Evolutionary conservation across 2,797 vertebrate species (phyloP).

Genomic region (Harpagifer antarcticus): DNA sequence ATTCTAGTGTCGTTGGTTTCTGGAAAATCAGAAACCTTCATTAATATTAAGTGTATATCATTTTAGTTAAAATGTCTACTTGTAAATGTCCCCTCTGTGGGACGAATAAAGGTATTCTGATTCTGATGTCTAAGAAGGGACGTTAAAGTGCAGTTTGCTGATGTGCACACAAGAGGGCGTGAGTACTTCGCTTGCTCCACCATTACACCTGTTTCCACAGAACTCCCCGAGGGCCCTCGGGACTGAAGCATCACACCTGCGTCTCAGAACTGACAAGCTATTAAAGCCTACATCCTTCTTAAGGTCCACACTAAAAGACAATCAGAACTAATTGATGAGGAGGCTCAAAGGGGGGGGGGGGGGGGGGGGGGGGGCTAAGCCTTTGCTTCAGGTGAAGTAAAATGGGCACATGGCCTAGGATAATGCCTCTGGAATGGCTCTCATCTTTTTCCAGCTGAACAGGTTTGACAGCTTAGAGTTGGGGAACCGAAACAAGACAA

Average conservation of each 20-base stretch:
- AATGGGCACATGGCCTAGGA: not conserved
- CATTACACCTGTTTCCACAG: slow-evolving; percentile 33
- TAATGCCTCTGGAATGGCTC: slow-evolving; percentile 49
- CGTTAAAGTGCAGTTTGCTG: not conserved
- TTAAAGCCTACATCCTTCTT: not conserved
- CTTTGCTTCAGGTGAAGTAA: not conserved
- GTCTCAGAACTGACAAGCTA: not conserved
- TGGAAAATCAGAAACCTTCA: not conserved
- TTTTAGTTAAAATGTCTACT: not conserved
- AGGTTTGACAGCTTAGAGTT: slow-evolving; percentile 49
- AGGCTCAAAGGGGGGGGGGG: not conserved
- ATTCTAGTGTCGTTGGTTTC: too few species aligned
- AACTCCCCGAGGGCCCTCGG: slow-evolving; percentile 10
- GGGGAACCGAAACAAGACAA: slow-evolving; percentile 53
- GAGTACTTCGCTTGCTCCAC: not conserved
- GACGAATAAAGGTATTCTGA: too few species aligned
- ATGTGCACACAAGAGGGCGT: slow-evolving; percentile 44
- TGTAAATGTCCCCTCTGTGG: too few species aligned
- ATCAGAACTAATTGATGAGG: not conserved
- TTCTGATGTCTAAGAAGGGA: not conserved
- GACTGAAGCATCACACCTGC: slow-evolving; percentile 14
- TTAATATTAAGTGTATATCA: not conserved
- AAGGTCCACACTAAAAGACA: too few species aligned
- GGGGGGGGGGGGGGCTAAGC: accelerated
- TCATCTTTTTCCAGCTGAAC: slow-evolving; percentile 63